phyloP scores from a whole-genome alignment of 2,888 invertebrate species.

The Gibbula magus region DNA sequence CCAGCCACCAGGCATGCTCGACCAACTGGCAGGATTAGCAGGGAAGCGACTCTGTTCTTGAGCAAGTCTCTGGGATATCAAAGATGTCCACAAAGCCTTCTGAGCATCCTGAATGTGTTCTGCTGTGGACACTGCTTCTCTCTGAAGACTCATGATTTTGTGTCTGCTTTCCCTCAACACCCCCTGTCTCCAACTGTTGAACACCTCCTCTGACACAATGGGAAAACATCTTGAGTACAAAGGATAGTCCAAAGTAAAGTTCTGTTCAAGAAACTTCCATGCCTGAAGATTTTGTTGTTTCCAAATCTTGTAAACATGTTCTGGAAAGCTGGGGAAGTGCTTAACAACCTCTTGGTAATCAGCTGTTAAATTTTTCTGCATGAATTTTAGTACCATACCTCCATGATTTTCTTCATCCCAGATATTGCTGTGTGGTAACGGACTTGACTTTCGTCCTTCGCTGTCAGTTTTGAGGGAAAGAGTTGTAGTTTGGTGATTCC shows the following conservation, averaged over 20 bases:
- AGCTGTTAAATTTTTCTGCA: slow-evolving; percentile 14
- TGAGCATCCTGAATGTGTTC: slow-evolving; percentile 17
- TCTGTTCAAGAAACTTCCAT: slow-evolving; percentile 10
- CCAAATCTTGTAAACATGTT: slow-evolving; percentile 34
- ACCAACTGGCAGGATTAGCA: neutral
- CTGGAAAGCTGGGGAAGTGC: slow-evolving; percentile 34
- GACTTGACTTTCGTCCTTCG: neutral
- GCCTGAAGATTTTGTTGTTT: slow-evolving; percentile 30
- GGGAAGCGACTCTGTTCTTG: neutral
- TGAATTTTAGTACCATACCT: slow-evolving; percentile 10
- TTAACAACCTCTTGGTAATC: slow-evolving; percentile 6
- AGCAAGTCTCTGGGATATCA: slow-evolving; percentile 11
- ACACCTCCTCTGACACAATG: slow-evolving; percentile 31
- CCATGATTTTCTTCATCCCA: slow-evolving; percentile 20
- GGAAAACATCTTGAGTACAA: slow-evolving; percentile 27
- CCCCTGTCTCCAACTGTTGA: slow-evolving; percentile 29
- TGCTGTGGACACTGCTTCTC: neutral
- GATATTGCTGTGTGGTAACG: neutral
- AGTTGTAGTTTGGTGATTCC: neutral
- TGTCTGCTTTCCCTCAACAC: slow-evolving; percentile 3
- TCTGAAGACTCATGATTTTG: neutral
- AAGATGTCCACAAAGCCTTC: slow-evolving; percentile 11
- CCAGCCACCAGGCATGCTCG: neutral
- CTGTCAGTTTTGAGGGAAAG: neutral
- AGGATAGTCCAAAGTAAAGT: slow-evolving; percentile 21